Evolutionary conservation across 2,113 vertebrate species (phyloP).

Genomic region (Hippolais icterina): DNA sequence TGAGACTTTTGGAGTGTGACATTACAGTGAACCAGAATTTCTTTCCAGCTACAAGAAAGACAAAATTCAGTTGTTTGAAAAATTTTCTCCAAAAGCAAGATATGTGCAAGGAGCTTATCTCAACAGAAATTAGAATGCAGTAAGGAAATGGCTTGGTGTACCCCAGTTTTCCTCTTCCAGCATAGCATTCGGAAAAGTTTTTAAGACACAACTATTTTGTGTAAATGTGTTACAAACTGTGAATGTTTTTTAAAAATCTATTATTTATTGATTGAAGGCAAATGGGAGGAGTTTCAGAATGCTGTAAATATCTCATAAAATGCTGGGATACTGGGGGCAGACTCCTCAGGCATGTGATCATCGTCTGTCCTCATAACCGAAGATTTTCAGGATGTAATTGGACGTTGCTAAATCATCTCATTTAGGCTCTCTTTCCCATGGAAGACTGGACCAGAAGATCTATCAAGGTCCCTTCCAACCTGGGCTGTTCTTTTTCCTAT

Average conservation of each 20-base stretch:
- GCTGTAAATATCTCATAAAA: neutral
- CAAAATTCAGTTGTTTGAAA: neutral
- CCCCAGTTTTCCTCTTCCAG: neutral
- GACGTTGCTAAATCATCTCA: neutral
- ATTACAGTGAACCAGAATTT: neutral
- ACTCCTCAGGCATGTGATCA: neutral
- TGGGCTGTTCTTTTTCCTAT: neutral
- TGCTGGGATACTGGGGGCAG: neutral
- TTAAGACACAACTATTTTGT: neutral
- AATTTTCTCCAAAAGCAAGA: neutral
- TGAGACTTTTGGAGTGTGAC: neutral
- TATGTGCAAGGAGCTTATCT: neutral
- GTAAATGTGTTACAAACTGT: neutral
- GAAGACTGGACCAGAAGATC: neutral
- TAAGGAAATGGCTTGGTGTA: neutral
- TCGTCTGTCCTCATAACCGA: neutral
- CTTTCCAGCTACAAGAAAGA: neutral
- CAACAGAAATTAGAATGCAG: neutral
- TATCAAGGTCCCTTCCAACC: neutral
- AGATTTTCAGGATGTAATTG: neutral
- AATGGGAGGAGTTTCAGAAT: neutral
- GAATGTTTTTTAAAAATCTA: neutral
- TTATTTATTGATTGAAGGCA: neutral
- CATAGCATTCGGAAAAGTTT: neutral
- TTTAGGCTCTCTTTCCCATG: neutral